Conservation (phyloP, 2,888 invertebrate species). For the Stegana nigrithorax region DNA sequence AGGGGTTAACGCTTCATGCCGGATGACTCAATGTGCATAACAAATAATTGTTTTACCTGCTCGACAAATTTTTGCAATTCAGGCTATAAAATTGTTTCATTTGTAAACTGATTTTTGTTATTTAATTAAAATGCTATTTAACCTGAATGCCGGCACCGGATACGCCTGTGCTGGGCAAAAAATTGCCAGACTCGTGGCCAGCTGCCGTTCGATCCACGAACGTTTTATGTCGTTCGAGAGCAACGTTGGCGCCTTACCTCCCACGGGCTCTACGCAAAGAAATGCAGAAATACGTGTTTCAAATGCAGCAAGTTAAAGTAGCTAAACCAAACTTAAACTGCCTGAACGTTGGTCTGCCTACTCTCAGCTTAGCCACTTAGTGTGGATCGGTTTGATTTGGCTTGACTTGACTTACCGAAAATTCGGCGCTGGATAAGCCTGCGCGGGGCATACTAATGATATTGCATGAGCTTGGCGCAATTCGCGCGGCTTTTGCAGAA, state of each 20-base stretch:
- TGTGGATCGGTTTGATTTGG: neutral
- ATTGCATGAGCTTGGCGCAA: conserved; percentile 46
- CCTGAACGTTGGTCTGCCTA: conserved; percentile 22
- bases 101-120: too few relatives aligned
- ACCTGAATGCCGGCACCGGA: conserved; percentile 78
- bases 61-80: neutral
- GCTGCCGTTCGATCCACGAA: conserved; percentile 71
- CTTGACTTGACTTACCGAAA: conserved; percentile 72
- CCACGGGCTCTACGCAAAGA: conserved; percentile 48
- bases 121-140: conserved; percentile 40
- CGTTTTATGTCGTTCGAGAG: conserved; percentile 71
- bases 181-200: conserved; percentile 75
- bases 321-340: neutral
- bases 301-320: neutral
- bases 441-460: conserved; percentile 78
- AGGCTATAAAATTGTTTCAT: too few relatives aligned
- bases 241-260: conserved; percentile 71
- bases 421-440: conserved; percentile 80
- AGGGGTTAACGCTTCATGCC: neutral
- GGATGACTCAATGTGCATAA: neutral
- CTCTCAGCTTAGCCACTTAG: too few relatives aligned
- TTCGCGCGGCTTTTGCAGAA: conserved; percentile 65
- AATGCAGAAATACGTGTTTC: neutral
- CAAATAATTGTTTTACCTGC: neutral
- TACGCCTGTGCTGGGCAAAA: conserved; percentile 84